Evolutionary conservation across 2,113 vertebrate species (phyloP), one percentile per base, ranked within the genome.

Genomic region (Oreochromis spilurus): DNA sequence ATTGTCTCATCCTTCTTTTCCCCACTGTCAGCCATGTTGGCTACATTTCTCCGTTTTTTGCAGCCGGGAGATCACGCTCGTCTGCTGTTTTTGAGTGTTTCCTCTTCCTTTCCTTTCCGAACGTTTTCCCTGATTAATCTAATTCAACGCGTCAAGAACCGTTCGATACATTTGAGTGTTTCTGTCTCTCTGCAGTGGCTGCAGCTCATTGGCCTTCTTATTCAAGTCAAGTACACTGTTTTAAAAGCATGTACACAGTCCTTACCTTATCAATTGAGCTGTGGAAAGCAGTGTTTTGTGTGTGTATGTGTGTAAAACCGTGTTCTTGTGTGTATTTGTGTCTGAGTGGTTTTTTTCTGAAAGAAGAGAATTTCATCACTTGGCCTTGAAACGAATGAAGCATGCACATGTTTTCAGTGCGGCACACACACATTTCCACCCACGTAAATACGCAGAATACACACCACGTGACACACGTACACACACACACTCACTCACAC

Each of bases 371-470:
- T 91, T 94, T 94, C 88, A 88, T 92, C 90, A 43, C 83, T 65
- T 87, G 92, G 92, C 94, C 94, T 95, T 95, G 94, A 94, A 94
- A 92, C 86, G 31, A 93, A 87, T 85, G 85, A 88, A 88, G 91
- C 79, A 29, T 81, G 84, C 83, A 89, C 89, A 87, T 67, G 86
- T 91, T 91, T 93, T 93, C 83, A 91, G 43, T 79, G 85, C 89
- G 67, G 75, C 92, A 79, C 53, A 67, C 84, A 84, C 93, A 89
- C 85, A 87, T 36, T 40, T 43, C 90, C 77, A 38, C 89, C 86
- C 88, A 91, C 88, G 12, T 79, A 92, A 84, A 90, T 67, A 82
- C 36, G 11, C 83, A 86, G 77, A 86, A 82, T 36, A 65, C 79
- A 72, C 87, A 85, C 31, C 83, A 84, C 10, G 58, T 84, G 78